phyloP scores from a whole-genome alignment of 2,113 vertebrate genomes.

The Columba janthina region DNA sequence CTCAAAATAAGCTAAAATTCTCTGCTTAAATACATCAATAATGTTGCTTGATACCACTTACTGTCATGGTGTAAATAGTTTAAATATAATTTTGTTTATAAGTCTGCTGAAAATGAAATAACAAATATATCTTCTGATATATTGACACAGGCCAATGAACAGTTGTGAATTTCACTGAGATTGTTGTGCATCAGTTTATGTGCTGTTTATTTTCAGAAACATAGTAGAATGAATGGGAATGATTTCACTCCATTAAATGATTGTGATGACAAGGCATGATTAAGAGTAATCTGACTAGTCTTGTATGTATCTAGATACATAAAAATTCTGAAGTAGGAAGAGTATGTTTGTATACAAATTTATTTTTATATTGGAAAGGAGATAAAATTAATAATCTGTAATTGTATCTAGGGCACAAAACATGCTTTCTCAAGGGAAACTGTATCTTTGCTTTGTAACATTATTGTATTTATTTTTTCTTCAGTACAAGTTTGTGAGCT shows the following conservation, averaged over 20 bases:
- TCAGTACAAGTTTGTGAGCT: background rate
- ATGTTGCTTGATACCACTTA: rapidly evolving
- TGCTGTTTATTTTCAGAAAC: background rate
- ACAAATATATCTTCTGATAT: background rate
- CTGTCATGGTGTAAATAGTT: background rate
- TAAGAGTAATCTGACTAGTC: background rate
- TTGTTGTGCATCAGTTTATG: background rate
- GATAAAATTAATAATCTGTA: background rate
- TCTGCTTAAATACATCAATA: background rate
- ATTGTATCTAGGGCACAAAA: background rate
- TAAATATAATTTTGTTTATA: background rate
- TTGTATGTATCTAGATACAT: background rate
- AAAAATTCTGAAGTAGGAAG: background rate
- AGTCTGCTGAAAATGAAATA: background rate
- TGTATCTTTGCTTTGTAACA: background rate
- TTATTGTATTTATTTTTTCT: background rate
- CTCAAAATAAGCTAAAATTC: background rate
- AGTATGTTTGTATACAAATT: background rate
- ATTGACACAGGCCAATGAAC: background rate
- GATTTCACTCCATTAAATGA: constrained; percentile 7
- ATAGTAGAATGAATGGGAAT: background rate
- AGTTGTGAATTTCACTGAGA: background rate
- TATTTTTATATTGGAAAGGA: background rate
- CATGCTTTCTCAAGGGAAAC: background rate
- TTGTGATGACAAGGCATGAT: background rate